These are phyloP conservation scores for Forficula auricularia DNA, from an alignment of 1,140 invertebrate species.

Conservation along the genomic window DNA sequence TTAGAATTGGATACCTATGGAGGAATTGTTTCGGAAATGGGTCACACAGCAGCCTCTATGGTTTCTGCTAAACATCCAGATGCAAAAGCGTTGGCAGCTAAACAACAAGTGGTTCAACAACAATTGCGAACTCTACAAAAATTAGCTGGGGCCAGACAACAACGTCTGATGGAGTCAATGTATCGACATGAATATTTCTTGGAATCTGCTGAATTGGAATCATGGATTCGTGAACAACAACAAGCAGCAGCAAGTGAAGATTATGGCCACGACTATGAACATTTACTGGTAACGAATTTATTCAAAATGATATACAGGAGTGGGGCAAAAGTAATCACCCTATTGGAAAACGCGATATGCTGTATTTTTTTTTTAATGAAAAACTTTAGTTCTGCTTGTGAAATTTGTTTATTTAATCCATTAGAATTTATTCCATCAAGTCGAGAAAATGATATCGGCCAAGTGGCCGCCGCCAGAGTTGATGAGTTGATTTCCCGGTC, in stretches of 20 bases:
- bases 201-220: constrained; percentile 77
- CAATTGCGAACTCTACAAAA: constrained; percentile 67
- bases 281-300: constrained; percentile 73
- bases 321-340: neutral
- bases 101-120: constrained; percentile 58
- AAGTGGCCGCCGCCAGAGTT: no score
- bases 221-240: constrained; percentile 88
- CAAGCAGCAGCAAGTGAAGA: constrained; percentile 81
- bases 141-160: constrained; percentile 57
- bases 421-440: no score
- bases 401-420: no score
- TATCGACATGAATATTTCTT: constrained; percentile 82
- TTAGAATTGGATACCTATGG: constrained; percentile 85
- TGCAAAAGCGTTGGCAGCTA: constrained; percentile 55
- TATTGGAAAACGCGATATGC: no score
- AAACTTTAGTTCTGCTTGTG: no score
- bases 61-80: constrained; percentile 59
- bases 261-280: constrained; percentile 94
- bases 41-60: constrained; percentile 63
- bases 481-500: no score
- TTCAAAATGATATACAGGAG: constrained; percentile 18
- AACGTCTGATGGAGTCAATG: constrained; percentile 76
- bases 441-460: no score
- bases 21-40: constrained; percentile 82
- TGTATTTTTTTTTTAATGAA: no score